Evolutionary conservation across 2,113 vertebrate species (phyloP).

Genomic region (Sinocyclocheilus anophthalmus): DNA sequence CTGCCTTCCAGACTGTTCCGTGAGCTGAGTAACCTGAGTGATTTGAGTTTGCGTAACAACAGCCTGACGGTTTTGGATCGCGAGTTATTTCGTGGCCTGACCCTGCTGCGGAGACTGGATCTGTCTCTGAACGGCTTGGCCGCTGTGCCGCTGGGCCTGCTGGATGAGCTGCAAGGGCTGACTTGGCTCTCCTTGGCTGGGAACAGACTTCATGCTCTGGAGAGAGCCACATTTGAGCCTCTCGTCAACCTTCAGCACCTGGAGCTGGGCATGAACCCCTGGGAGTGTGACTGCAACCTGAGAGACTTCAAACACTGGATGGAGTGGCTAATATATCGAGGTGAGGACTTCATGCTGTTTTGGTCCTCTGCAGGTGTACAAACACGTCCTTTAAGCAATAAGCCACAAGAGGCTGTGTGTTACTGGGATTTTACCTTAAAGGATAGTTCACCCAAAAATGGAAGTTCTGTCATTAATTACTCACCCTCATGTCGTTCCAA

Average conservation of each 20-base stretch:
- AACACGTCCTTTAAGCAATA: neutral
- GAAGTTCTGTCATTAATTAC: neutral
- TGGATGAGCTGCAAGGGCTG: conserved; percentile 86
- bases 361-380: neutral
- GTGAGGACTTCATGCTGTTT: conserved; percentile 66
- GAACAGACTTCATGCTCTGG: conserved; percentile 90
- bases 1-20: conserved; percentile 86
- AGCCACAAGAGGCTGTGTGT: neutral
- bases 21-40: conserved; percentile 88
- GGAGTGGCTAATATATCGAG: conserved; percentile 98
- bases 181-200: conserved; percentile 90
- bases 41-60: conserved; percentile 92
- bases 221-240: conserved; percentile 93
- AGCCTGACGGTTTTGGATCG: conserved; percentile 91
- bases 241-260: conserved; percentile 88
- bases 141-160: conserved; percentile 84
- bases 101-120: conserved; percentile 85
- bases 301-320: conserved; percentile 99
- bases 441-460: neutral
- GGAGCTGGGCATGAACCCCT: conserved; percentile 93
- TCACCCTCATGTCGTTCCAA: neutral
- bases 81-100: conserved; percentile 84
- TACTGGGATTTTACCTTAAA: neutral
- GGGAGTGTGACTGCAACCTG: conserved; percentile 98
- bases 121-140: conserved; percentile 92